Base-by-base conservation (phyloP, 2,113 vertebrate species). In the Dicentrarchus labrax region DNA sequence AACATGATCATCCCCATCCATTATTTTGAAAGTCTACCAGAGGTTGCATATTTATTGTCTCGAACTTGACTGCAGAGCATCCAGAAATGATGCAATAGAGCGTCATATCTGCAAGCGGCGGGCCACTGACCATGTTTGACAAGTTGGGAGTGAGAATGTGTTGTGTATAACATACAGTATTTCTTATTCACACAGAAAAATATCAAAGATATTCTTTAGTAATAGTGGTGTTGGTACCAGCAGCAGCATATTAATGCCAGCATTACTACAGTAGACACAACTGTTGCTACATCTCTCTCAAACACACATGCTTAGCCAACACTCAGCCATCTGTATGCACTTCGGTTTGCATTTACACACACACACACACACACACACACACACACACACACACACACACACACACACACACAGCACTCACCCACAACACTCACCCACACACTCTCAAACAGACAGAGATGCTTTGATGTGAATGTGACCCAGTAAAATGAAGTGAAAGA, bases 381-480 rank as follows among this genome's bases (percentile, higher is more conserved):
- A 65, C 65, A 60, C 81, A 62, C 64, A 64, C 50, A 51, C 39
- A 22, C 47, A 48, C 72, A 30, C 15, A 13, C 62, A 24, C 70
- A 65, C 65, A 60, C 81, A 62, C 64, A 64, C 50, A 51, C 39
- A 22, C 47, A 48, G 43, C 64, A 16, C 71, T 62, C 65, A 65
- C 81, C 57, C 64, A 59, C 17, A 19, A 16, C 50, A 13, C 70
- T 22, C 72, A 45, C 85, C 68, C 78, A 84, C 86, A 66, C 84
- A 21, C 75, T 70, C 61, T 66, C 66, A 38, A 56, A 78, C 84
- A 80, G 22, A 68, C 69, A 56, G 62, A 38, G 70, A 67, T 48
- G 5, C 88, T 88, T 80, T 91, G 82, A 88, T 85, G 85, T 86
- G 76, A 68, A 78, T 54, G 72, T 61, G 69, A 82, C 80, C 77